A percentile compares a stretch with the other conserved stretches of the same genome.
These are phyloP conservation scores for Falco concolor DNA, from an alignment of 2,797 vertebrate genomes.

Conservation along the genomic window DNA sequence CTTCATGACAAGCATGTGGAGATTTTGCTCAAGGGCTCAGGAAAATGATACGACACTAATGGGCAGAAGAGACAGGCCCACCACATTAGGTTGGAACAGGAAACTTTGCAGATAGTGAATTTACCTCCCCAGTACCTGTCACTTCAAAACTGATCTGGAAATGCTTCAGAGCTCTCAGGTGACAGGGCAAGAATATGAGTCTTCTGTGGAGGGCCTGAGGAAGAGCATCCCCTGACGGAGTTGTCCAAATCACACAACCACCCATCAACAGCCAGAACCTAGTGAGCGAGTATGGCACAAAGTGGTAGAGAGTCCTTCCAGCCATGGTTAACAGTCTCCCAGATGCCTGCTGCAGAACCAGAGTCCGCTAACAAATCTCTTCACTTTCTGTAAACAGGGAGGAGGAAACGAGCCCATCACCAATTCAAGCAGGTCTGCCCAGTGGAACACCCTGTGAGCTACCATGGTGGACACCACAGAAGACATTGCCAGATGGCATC, in stretches of 20 bases:
- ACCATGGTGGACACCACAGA: not conserved
- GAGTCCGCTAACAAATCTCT: not conserved
- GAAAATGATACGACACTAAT: not conserved
- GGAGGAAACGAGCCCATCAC: not conserved
- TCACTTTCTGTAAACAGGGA: not conserved
- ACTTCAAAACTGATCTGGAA: not conserved
- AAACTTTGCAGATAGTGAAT: not conserved
- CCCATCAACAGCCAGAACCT: not conserved
- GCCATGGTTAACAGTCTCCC: fast-evolving
- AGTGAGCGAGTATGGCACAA: not conserved
- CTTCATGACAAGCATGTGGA: not conserved
- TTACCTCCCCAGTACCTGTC: not conserved
- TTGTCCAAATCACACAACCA: not conserved
- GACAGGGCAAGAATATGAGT: not conserved
- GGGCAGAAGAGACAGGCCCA: not conserved
- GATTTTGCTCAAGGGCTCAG: not conserved
- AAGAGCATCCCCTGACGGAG: fast-evolving
- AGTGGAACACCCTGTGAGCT: not conserved
- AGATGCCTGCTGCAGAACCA: not conserved
- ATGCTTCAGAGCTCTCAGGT: not conserved
- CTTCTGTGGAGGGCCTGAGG: not conserved
- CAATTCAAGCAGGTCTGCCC: not conserved
- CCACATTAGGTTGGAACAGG: not conserved
- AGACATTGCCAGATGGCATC: not conserved
- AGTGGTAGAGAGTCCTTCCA: not conserved